Evolutionary conservation across 2,113 vertebrate genomes (phyloP).

Genomic region (Mastomys coucha): DNA sequence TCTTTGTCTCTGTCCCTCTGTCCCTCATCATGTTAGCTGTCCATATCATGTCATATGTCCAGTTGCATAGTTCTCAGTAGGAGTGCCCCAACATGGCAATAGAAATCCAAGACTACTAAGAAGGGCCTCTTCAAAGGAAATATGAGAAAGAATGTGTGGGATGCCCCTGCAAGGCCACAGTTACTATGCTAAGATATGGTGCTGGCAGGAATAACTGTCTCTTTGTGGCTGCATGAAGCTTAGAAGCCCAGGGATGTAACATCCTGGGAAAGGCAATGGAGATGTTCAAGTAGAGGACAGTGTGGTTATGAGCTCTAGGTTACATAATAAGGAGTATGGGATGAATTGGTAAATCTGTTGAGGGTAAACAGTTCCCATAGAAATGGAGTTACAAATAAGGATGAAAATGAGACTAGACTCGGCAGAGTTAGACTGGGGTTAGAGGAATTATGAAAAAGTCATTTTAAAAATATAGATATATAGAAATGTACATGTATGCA

Average conservation of each 20-base stretch:
- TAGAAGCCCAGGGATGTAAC: not conserved
- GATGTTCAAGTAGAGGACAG: not conserved
- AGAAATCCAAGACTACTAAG: not conserved
- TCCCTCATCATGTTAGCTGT: not conserved
- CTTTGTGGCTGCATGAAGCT: not conserved
- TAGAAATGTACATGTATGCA: not conserved
- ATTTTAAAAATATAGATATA: not conserved
- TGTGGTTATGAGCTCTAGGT: not conserved
- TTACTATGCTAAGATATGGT: not conserved
- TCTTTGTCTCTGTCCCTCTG: not conserved
- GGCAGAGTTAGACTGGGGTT: not conserved
- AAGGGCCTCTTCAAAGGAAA: not conserved
- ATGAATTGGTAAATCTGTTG: not conserved
- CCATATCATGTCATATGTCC: too few species aligned
- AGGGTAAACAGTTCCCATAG: not conserved
- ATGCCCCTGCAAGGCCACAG: too few species aligned
- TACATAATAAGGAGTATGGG: not conserved
- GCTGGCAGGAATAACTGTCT: not conserved
- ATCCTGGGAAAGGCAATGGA: not conserved
- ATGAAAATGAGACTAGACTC: not conserved
- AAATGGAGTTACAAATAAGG: not conserved
- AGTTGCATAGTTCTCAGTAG: not conserved
- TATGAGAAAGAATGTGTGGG: not conserved
- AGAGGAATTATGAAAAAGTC: too few species aligned
- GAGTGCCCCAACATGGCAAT: accelerated